These are phyloP conservation scores for Odontomyia ornata DNA, from an alignment of 2,888 invertebrate genomes.

Conservation along the genomic window DNA sequence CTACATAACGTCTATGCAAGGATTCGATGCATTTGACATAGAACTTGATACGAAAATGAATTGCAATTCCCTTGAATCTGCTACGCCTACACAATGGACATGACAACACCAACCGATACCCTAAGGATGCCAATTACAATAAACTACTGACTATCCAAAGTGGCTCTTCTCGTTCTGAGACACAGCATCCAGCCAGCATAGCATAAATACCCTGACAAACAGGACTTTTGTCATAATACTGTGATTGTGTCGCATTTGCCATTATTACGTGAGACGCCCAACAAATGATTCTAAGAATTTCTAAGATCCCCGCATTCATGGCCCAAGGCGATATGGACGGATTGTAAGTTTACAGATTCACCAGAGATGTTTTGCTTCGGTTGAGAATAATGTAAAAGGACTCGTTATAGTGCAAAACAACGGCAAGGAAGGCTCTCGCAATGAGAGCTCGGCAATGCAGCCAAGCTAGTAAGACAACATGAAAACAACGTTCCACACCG, in stretches of 20 bases:
- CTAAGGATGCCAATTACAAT: background rate
- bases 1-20: too few relatives aligned
- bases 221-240: constrained; percentile 19
- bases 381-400: background rate
- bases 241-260: constrained; percentile 28
- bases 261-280: constrained; percentile 24
- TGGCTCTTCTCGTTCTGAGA: background rate
- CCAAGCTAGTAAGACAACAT: background rate
- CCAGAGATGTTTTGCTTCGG: background rate
- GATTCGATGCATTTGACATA: too few relatives aligned
- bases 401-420: background rate
- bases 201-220: constrained; percentile 20
- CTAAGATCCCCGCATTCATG: background rate
- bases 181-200: background rate
- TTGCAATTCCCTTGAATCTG: too few relatives aligned
- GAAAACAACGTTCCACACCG: background rate
- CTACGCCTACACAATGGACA: background rate
- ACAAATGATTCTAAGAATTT: constrained; percentile 11
- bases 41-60: too few relatives aligned
- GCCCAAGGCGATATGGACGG: background rate
- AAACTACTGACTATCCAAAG: constrained; percentile 3
- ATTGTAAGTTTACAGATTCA: background rate
- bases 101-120: background rate
- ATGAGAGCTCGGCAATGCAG: background rate
- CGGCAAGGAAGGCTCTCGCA: background rate